Conservation (phyloP, 2,888 invertebrate species). For the Hecatera dysodea region DNA sequence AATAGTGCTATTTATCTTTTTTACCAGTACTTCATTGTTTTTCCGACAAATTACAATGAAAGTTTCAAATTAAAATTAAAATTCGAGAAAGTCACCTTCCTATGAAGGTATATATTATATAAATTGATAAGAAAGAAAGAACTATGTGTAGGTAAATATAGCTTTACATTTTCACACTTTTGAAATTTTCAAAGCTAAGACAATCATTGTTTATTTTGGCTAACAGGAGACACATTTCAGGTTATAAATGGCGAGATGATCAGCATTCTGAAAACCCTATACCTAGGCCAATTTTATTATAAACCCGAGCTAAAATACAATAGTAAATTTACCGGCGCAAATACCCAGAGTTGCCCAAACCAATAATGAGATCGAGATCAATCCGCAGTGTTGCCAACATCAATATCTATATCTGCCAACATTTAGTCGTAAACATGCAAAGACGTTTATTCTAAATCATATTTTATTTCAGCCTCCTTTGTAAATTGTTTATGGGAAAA, state of each 20-base stretch:
- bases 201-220: not conserved
- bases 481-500: slow-evolving; percentile 58
- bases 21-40: no score
- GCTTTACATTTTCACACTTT: not conserved
- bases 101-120: no score
- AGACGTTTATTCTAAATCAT: slow-evolving; percentile 64
- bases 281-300: slow-evolving; percentile 27
- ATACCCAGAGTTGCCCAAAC: slow-evolving; percentile 38
- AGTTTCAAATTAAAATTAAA: no score
- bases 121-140: no score
- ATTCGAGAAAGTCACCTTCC: no score
- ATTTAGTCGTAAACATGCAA: slow-evolving; percentile 49
- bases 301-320: slow-evolving; percentile 22
- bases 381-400: slow-evolving; percentile 57
- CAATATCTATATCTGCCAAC: slow-evolving; percentile 64
- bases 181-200: not conserved
- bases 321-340: slow-evolving; percentile 31
- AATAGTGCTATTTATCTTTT: no score
- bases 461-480: slow-evolving; percentile 62
- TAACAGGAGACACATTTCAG: not conserved
- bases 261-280: not conserved
- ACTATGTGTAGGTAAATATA: not conserved
- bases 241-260: not conserved
- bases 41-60: no score
- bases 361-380: slow-evolving; percentile 61